Percentiles rank a stretch among this genome's conserved stretches.
Evolutionary conservation across 1,140 invertebrate genomes (phyloP).

Genomic region (Cryptotermes secundus): DNA sequence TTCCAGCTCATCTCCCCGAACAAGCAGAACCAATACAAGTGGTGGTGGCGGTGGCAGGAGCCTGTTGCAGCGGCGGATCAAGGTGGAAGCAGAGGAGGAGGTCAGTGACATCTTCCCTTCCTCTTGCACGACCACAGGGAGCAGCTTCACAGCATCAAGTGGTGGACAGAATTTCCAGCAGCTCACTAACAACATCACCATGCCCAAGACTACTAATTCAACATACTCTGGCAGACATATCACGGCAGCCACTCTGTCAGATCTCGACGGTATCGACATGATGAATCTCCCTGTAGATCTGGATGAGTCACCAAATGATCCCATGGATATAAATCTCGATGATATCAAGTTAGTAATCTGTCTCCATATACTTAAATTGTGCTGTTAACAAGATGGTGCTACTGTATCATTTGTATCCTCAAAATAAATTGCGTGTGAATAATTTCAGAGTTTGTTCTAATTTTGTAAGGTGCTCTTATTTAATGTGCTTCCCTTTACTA

Average conservation of each 20-base stretch:
- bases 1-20: not conserved
- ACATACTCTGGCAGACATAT: conserved; percentile 14
- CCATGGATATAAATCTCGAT: conserved; percentile 52
- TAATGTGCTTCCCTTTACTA: too few relatives aligned
- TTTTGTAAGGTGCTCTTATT: too few relatives aligned
- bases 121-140: not conserved
- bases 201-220: conserved; percentile 1
- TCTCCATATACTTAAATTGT: not conserved
- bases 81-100: not conserved
- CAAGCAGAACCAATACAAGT: not conserved
- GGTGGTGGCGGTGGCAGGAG: not conserved
- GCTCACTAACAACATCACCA: not conserved
- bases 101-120: not conserved
- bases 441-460: too few relatives aligned
- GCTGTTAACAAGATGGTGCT: too few relatives aligned
- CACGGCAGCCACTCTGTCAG: conserved; percentile 48
- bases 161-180: not conserved
- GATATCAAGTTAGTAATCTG: conserved; percentile 52
- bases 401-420: too few relatives aligned
- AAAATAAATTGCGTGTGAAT: too few relatives aligned
- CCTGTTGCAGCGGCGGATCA: not conserved
- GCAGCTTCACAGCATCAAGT: not conserved
- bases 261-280: conserved; percentile 63
- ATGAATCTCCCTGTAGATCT: conserved; percentile 65
- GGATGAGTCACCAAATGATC: conserved; percentile 46